Conservation (phyloP, 2,888 invertebrate species). For the Epinotia bilunana region DNA sequence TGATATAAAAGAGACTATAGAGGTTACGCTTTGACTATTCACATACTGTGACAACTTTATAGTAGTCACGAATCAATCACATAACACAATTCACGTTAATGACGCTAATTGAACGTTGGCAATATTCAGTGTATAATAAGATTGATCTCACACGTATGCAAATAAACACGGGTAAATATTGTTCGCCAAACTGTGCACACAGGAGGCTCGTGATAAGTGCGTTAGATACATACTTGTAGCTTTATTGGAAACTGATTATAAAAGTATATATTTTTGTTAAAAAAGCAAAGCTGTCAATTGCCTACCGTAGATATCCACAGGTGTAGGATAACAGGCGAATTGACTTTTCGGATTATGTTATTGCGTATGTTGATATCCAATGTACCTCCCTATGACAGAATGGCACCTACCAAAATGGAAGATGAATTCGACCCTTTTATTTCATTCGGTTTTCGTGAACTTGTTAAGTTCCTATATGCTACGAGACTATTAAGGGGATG, state of each 20-base stretch:
- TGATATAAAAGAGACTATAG: too few species aligned
- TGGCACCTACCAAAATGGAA: too few species aligned
- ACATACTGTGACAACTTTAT: background rate
- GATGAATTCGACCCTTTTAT: too few species aligned
- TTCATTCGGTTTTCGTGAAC: too few species aligned
- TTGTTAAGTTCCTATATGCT: background rate
- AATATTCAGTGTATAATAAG: constrained; percentile 56
- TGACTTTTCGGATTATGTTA: too few species aligned
- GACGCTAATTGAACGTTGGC: constrained; percentile 56
- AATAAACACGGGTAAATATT: constrained; percentile 40
- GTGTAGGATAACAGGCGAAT: too few species aligned
- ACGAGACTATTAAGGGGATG: too few species aligned
- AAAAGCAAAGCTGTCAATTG: background rate
- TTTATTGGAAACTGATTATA: constrained; percentile 19
- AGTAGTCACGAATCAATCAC: constrained; percentile 28
- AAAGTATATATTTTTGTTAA: constrained; percentile 15
- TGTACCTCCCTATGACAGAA: too few species aligned
- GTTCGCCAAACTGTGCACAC: constrained; percentile 35
- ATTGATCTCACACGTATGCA: constrained; percentile 52
- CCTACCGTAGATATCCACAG: background rate
- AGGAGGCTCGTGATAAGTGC: constrained; percentile 39
- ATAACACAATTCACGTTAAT: constrained; percentile 46
- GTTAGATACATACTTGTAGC: constrained; percentile 14
- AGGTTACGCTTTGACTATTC: background rate
- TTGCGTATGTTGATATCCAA: too few species aligned